These are phyloP conservation scores for Scaptomyza cyrtandrae DNA, from an alignment of 2,888 invertebrate genomes.

Conservation along the genomic window DNA sequence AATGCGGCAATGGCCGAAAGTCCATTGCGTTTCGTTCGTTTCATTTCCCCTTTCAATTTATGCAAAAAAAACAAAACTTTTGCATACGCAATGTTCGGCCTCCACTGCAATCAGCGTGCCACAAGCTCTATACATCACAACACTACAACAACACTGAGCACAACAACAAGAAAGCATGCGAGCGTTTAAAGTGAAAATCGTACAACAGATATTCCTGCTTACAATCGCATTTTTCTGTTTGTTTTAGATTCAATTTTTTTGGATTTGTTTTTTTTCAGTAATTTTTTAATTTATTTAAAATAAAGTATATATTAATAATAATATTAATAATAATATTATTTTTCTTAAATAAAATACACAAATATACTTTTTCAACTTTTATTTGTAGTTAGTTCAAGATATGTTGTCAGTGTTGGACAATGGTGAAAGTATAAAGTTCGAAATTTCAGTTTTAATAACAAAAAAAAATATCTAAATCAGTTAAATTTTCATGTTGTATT, in stretches of 20 bases:
- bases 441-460: no score
- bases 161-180: not conserved
- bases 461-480: no score
- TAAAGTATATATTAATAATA: no score
- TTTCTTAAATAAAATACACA: not conserved
- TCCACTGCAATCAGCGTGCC: slow-evolving; percentile 24
- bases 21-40: slow-evolving; percentile 2
- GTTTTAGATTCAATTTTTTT: no score
- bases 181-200: not conserved
- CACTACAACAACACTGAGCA: not conserved
- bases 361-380: not conserved
- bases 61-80: slow-evolving; percentile 59
- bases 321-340: no score
- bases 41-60: slow-evolving; percentile 53
- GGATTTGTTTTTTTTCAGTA: not conserved
- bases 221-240: not conserved
- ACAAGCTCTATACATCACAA: slow-evolving; percentile 20
- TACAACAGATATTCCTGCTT: not conserved
- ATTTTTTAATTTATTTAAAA: no score
- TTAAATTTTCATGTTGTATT: not conserved
- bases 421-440: no score
- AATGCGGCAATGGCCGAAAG: slow-evolving; percentile 7
- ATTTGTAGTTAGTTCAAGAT: not conserved
- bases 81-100: slow-evolving; percentile 28
- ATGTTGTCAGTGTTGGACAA: no score